Percentiles rank a stretch among this genome's conserved stretches.
Evolutionary conservation across 2,113 vertebrate species (phyloP).

Genomic region (Zapus hudsonius): DNA sequence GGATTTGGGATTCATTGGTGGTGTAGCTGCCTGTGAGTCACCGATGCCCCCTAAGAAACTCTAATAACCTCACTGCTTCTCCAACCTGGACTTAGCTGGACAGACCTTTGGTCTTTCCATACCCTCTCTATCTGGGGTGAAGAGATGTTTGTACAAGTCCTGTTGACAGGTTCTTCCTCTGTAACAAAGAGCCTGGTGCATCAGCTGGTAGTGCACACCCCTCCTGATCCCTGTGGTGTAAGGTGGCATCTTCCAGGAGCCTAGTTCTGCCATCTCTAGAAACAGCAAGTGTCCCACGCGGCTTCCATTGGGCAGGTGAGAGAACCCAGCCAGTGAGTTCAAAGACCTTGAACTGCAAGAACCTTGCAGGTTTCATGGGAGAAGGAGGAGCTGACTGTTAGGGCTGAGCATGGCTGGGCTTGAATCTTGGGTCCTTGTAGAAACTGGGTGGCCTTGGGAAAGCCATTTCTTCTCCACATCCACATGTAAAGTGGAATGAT

Average conservation of each 20-base stretch:
- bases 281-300: not conserved
- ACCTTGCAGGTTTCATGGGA: not conserved
- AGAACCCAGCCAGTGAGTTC: not conserved
- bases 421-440: not conserved
- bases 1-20: too few species aligned
- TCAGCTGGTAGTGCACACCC: not conserved
- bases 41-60: too few species aligned
- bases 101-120: too few species aligned
- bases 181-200: not conserved
- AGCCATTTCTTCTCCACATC: not conserved
- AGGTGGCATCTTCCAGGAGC: not conserved
- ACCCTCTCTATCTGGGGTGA: too few species aligned
- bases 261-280: not conserved
- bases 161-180: not conserved
- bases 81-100: too few species aligned
- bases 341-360: not conserved
- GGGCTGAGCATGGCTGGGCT: not conserved
- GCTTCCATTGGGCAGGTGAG: not conserved
- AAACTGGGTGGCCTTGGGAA: not conserved
- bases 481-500: not conserved
- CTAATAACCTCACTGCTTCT: too few species aligned
- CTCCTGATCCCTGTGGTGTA: too few species aligned
- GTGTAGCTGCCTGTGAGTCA: too few species aligned
- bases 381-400: conserved; percentile 19
- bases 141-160: too few species aligned